A percentile compares a stretch with the other conserved stretches of the same genome.
Conservation (phyloP, 1,140 invertebrate species). For the Wasmannia auropunctata region DNA sequence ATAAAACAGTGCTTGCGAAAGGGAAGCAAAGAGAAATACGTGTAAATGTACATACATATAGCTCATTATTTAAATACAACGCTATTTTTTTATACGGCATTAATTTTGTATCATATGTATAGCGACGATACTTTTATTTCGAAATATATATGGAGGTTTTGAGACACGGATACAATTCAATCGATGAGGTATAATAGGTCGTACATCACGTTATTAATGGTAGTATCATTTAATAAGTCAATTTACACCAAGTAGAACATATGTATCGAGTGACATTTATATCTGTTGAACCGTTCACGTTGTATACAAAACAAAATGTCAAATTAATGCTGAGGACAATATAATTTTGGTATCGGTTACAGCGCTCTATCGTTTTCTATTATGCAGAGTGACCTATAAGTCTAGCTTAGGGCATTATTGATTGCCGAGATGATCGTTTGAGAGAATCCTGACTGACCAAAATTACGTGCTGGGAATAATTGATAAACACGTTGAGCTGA, state of each 20-base stretch:
- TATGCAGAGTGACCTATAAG: not conserved
- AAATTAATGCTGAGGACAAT: constrained; percentile 7
- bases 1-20: not conserved
- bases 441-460: not conserved
- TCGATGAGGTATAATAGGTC: not conserved
- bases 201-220: constrained; percentile 7
- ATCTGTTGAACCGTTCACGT: not conserved
- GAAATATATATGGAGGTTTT: not conserved
- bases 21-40: not conserved
- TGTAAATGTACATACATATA: not conserved
- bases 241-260: constrained; percentile 2
- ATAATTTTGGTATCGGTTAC: constrained; percentile 12
- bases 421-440: not conserved
- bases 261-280: not conserved
- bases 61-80: constrained; percentile 25
- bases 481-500: not conserved
- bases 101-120: constrained; percentile 27
- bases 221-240: not conserved
- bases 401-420: not conserved
- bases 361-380: not conserved
- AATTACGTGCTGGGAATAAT: not conserved
- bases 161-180: not conserved
- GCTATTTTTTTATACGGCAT: constrained; percentile 1
- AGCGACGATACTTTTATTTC: not conserved
- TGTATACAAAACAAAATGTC: not conserved